A percentile compares a stretch with the other conserved stretches of the same genome.
These are phyloP conservation scores for Oscheius sp. DNA, from an alignment of 2,888 invertebrate genomes.

Conservation along the genomic window DNA sequence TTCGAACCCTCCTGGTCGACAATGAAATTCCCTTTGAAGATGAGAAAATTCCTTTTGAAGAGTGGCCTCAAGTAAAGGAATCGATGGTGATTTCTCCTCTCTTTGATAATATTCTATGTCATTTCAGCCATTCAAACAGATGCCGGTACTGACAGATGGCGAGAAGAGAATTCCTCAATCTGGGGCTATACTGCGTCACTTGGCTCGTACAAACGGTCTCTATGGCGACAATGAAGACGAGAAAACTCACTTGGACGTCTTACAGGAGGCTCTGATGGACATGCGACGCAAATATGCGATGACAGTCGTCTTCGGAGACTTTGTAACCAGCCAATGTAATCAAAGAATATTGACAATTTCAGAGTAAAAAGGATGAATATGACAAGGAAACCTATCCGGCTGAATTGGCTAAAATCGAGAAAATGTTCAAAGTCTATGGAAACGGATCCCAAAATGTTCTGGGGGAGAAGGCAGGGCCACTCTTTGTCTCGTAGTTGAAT, in stretches of 20 bases:
- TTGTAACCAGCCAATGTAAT: too few species aligned
- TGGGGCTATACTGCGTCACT: conserved; percentile 62
- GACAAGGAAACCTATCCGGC: conserved; percentile 50
- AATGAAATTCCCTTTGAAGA: conserved; percentile 58
- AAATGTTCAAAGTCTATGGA: conserved; percentile 53
- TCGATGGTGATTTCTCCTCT: background rate
- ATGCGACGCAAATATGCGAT: conserved; percentile 50
- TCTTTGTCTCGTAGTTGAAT: too few species aligned
- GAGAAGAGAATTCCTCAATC: conserved; percentile 57
- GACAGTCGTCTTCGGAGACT: too few species aligned
- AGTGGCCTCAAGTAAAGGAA: background rate
- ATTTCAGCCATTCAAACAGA: conserved; percentile 58
- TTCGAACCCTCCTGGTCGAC: conserved; percentile 59
- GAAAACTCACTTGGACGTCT: conserved; percentile 56
- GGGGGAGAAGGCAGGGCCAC: conserved; percentile 59
- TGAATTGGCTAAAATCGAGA: conserved; percentile 53
- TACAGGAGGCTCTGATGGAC: conserved; percentile 58
- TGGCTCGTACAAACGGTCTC: conserved; percentile 58
- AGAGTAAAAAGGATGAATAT: conserved; percentile 52
- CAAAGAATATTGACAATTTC: background rate
- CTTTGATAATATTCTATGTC: background rate
- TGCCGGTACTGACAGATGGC: conserved; percentile 54
- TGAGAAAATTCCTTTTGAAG: conserved; percentile 35
- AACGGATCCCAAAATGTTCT: conserved; percentile 54
- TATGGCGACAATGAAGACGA: conserved; percentile 56